Base-by-base conservation (phyloP, 2,888 invertebrate genomes). In the Halictus quadricinctus region DNA sequence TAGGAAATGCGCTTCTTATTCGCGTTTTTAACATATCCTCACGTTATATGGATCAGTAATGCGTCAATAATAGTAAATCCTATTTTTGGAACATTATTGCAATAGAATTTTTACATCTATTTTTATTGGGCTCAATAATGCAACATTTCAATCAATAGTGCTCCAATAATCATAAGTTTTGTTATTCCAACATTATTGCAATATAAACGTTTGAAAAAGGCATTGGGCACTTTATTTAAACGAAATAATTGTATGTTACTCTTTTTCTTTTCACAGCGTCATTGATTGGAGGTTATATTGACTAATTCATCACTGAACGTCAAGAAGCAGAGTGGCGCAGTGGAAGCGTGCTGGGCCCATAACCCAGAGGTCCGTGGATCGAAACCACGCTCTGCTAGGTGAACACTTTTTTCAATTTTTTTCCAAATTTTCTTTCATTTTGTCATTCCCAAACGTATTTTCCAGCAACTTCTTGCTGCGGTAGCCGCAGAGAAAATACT, bases 331-430 rank as follows among this genome's bases (percentile, higher is more conserved):
- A 97, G 96, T 97, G 96, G 97, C 97, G 97, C 97, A 97, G 97
- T 96, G 96, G 97, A 97, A 96, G 97, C 96, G 96, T 97, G 97
- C 96, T 97, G 96, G 97, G 97, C 97, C 96, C 97, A 97, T 97
- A 97, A 97, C 97, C 97, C 97, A 97, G 97, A 97, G 97, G 97
- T 97, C 97, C 97, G 97, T 97, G 97, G 97, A 97, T 97, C 97
- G 97, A 97, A 97, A 97, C 97, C 97, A 97, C 97, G 97, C 97
- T 96, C 96, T 96, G 96, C 96, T 96, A 96, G 73, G 12, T 72
- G 48, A 58, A 8, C 8, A 54, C 58, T 77, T 48, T 64, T 64
- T 79, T 60, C 41, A 48, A 69, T 74, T 8, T 50, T 36, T 36
- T 36, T 3, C 36, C 36, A 36, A 36, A 36, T 36, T 36, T 79